Percentiles rank a stretch among this genome's conserved stretches.
These are phyloP conservation scores for Sthenelais limicola DNA, from an alignment of 2,888 invertebrate genomes.

Conservation along the genomic window DNA sequence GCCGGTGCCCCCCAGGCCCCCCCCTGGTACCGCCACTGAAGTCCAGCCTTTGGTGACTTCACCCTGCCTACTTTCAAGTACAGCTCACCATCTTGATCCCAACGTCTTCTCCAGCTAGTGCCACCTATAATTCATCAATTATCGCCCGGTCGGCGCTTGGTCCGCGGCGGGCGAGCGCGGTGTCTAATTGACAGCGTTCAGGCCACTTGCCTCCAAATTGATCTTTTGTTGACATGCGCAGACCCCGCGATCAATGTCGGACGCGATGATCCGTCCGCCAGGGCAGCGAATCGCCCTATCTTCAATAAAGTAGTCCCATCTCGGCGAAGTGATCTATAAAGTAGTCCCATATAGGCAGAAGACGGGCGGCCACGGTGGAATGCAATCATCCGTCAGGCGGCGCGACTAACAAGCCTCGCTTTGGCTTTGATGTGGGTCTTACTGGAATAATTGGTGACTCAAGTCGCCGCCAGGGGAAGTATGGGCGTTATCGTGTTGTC, in stretches of 20 bases:
- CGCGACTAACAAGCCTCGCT: slow-evolving; percentile 10
- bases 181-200: slow-evolving; percentile 32
- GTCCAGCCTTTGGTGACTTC: too few relatives aligned
- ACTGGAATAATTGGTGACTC: slow-evolving; percentile 18
- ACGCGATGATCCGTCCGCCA: slow-evolving; percentile 26
- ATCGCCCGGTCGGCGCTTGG: slow-evolving; percentile 3
- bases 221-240: slow-evolving; percentile 36
- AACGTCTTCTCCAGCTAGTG: too few relatives aligned
- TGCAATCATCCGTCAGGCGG: too few relatives aligned
- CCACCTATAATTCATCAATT: slow-evolving; percentile 30
- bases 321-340: too few relatives aligned
- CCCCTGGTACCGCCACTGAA: too few relatives aligned
- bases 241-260: slow-evolving; percentile 30
- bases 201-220: slow-evolving; percentile 36
- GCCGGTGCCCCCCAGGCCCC: too few relatives aligned
- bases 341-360: too few relatives aligned
- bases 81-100: too few relatives aligned
- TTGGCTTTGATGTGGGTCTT: slow-evolving; percentile 25
- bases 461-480: background rate
- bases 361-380: too few relatives aligned
- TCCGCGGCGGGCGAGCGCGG: background rate
- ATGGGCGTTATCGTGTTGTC: background rate
- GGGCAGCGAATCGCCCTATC: too few relatives aligned
- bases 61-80: too few relatives aligned
- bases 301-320: too few relatives aligned